phyloP scores from a whole-genome alignment of 1,140 invertebrate species.

The Dreissena rostriformis region DNA sequence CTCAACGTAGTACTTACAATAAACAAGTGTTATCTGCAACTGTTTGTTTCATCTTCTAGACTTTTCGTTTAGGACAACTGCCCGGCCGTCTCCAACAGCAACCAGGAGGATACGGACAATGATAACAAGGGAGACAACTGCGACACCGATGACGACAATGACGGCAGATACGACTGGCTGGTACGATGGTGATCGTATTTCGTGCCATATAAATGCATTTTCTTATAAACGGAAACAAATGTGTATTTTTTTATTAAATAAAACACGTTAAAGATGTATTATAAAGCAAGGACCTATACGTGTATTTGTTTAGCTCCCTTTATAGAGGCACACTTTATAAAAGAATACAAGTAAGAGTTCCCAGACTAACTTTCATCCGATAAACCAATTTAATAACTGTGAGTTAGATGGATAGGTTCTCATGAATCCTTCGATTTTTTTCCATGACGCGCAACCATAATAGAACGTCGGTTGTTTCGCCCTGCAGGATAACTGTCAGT shows the following conservation, averaged over 20 bases:
- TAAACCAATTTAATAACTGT: too few species aligned
- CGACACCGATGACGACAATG: constrained; percentile 69
- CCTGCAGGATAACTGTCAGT: constrained; percentile 64
- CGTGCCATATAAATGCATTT: neutral
- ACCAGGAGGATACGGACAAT: constrained; percentile 59
- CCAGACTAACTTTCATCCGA: too few species aligned
- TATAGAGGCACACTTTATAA: too few species aligned
- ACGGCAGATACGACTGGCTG: constrained; percentile 56
- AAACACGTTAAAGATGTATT: too few species aligned
- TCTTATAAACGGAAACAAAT: too few species aligned
- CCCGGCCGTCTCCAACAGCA: constrained; percentile 54
- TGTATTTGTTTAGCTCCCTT: too few species aligned
- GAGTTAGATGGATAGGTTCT: too few species aligned
- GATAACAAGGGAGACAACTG: constrained; percentile 64
- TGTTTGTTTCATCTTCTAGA: neutral
- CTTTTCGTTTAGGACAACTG: constrained; percentile 61
- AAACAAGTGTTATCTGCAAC: neutral
- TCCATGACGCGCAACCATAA: too few species aligned
- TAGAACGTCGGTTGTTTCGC: neutral
- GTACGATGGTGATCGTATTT: constrained; percentile 20
- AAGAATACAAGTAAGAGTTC: too few species aligned
- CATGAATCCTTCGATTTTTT: too few species aligned
- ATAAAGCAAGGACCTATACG: too few species aligned
- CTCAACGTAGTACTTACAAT: neutral
- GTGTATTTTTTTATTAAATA: too few species aligned